Percentiles rank a stretch among this genome's conserved stretches.
Evolutionary conservation across 2,888 invertebrate species (phyloP).

Genomic region (Trilocha varians): DNA sequence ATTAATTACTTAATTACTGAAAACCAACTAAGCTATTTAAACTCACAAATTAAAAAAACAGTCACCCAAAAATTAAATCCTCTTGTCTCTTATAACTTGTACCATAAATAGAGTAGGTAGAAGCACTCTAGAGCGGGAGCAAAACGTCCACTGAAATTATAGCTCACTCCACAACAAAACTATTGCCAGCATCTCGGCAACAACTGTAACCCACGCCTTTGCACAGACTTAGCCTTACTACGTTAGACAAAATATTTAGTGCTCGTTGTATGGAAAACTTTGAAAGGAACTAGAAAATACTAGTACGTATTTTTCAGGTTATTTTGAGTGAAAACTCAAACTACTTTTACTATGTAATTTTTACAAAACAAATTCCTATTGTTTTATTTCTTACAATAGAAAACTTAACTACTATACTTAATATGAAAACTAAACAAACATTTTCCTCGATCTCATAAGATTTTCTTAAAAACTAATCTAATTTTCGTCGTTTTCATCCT

Average conservation of each 20-base stretch:
- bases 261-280: not conserved
- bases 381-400: no score
- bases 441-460: no score
- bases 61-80: slow-evolving; percentile 3
- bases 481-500: no score
- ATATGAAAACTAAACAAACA: no score
- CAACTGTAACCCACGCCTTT: slow-evolving; percentile 30
- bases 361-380: no score
- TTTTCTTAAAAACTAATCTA: no score
- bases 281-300: not conserved
- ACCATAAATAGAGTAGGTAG: slow-evolving; percentile 21
- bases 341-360: no score
- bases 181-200: slow-evolving; percentile 38
- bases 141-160: slow-evolving; percentile 53
- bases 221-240: slow-evolving; percentile 7
- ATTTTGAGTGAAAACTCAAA: no score
- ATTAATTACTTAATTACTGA: no score
- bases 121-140: slow-evolving; percentile 45
- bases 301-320: not conserved
- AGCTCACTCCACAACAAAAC: slow-evolving; percentile 44
- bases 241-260: slow-evolving; percentile 1
- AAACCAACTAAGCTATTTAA: no score
- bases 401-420: no score
- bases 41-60: no score
- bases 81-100: slow-evolving; percentile 14